Percentiles rank a stretch among this genome's conserved stretches.
phyloP scores from a whole-genome alignment of 2,113 vertebrate species.

The Chionomys nivalis region DNA sequence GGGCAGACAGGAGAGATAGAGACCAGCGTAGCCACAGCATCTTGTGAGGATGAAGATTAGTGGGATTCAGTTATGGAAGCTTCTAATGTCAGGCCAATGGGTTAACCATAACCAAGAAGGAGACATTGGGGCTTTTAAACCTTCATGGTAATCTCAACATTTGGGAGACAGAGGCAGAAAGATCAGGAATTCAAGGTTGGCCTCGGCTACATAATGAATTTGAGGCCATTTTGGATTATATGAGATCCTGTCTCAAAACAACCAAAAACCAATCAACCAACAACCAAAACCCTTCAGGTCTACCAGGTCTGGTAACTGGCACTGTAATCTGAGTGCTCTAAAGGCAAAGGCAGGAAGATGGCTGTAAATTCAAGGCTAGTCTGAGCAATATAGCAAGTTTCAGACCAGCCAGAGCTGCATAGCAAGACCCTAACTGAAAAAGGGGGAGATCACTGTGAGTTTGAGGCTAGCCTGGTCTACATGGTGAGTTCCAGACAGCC shows the following conservation, averaged over 20 bases:
- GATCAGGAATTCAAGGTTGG: background rate
- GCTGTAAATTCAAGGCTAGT: background rate
- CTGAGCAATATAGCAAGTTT: background rate
- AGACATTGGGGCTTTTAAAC: background rate
- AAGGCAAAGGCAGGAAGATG: background rate
- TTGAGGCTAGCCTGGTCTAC: background rate
- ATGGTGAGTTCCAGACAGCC: background rate
- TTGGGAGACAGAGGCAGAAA: background rate
- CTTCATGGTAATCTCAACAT: background rate
- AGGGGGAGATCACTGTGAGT: background rate
- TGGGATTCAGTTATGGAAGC: background rate
- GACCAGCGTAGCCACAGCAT: no score
- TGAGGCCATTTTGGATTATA: background rate
- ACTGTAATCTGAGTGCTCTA: background rate
- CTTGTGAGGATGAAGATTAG: background rate
- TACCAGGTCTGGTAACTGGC: background rate
- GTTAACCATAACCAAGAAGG: background rate
- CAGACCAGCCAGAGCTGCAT: background rate
- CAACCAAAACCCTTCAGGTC: background rate
- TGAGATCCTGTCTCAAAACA: background rate
- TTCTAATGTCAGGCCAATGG: background rate
- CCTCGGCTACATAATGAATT: background rate
- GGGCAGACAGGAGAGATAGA: background rate
- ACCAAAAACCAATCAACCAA: background rate
- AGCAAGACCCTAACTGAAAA: background rate